Evolutionary conservation across 1,140 invertebrate genomes (phyloP).

Genomic region (Tetragnatha versicolor): DNA sequence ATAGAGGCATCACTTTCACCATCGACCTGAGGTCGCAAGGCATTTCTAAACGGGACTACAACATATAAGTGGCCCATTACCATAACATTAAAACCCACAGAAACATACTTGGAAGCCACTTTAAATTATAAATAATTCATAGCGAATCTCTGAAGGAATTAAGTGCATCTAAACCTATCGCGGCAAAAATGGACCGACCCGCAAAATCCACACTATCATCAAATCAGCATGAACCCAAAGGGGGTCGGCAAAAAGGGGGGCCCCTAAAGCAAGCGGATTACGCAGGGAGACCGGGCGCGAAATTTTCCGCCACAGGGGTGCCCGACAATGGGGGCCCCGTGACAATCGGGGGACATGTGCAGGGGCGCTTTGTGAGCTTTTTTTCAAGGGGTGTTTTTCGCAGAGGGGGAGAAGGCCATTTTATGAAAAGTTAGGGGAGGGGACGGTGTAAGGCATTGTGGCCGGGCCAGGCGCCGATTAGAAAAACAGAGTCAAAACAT

Average conservation of each 20-base stretch:
- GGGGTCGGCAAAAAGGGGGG: constrained; percentile 16
- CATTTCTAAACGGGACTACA: no score
- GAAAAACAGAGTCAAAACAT: constrained; percentile 54
- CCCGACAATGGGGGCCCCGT: constrained; percentile 40
- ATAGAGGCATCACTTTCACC: no score
- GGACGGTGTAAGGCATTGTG: neutral
- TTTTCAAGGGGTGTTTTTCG: constrained; percentile 19
- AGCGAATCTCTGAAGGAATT: constrained; percentile 21
- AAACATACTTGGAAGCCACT: constrained; percentile 31
- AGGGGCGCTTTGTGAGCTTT: neutral
- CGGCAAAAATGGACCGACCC: constrained; percentile 15
- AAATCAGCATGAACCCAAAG: constrained; percentile 23
- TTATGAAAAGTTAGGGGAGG: constrained; percentile 47
- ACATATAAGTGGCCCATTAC: constrained; percentile 28
- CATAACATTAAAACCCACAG: constrained; percentile 24
- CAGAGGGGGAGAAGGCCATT: constrained; percentile 45
- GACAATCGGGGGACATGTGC: constrained; percentile 45
- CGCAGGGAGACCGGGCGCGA: constrained; percentile 42
- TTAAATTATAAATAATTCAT: constrained; percentile 53
- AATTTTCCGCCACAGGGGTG: constrained; percentile 50
- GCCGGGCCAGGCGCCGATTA: constrained; percentile 34
- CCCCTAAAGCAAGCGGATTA: constrained; percentile 50
- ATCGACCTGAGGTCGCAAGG: no score
- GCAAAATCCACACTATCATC: constrained; percentile 33
- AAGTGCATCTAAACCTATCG: constrained; percentile 17